Evolutionary conservation across 1,140 invertebrate species (phyloP).

Genomic region (Diachasmimorpha longicaudata): DNA sequence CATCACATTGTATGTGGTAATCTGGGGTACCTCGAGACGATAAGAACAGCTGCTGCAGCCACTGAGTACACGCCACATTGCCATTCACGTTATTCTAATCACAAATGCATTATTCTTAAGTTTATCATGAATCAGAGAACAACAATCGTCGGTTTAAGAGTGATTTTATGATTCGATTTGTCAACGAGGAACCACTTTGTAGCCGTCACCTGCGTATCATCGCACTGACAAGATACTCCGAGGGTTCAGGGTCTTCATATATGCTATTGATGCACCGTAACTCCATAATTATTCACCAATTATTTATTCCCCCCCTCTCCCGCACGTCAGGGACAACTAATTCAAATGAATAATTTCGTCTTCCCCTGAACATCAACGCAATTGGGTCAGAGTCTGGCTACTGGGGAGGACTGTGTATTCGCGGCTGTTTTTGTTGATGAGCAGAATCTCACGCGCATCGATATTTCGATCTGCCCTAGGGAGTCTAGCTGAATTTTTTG

Average conservation of each 20-base stretch:
- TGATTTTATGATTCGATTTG: no score
- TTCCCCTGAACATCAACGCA: not conserved
- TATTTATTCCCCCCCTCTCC: no score
- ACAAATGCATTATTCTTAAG: not conserved
- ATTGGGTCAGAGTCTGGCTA: constrained; percentile 19
- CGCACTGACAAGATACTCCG: no score
- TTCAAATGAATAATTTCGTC: not conserved
- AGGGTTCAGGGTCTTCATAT: no score
- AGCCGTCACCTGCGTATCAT: no score
- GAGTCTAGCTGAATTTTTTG: not conserved
- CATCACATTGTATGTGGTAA: not conserved
- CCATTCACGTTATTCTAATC: not conserved
- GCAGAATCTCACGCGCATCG: constrained; percentile 12
- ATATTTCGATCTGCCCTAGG: constrained; percentile 13
- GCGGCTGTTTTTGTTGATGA: constrained; percentile 13
- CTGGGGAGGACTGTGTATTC: constrained; percentile 3
- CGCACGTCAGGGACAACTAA: not conserved
- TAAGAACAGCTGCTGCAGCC: constrained; percentile 43
- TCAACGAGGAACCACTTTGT: no score
- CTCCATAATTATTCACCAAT: no score
- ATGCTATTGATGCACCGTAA: no score
- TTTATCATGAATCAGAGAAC: not conserved
- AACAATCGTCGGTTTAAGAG: not conserved
- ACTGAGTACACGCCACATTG: constrained; percentile 40
- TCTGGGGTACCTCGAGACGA: constrained; percentile 39